Conservation (phyloP, 1,140 invertebrate species). For the Drosophila rufa region DNA sequence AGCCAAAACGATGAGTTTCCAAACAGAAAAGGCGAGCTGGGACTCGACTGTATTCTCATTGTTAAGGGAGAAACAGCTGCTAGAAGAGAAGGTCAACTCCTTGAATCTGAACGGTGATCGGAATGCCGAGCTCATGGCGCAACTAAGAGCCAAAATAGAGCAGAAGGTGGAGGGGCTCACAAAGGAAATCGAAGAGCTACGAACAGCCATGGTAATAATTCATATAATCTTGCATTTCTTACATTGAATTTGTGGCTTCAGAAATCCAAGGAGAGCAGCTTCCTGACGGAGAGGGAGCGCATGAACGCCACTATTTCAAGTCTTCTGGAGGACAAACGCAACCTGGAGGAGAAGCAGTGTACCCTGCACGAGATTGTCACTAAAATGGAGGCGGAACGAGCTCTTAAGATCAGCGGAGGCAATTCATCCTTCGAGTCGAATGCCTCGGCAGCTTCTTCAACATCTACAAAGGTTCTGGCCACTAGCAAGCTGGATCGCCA, state of each 20-base stretch:
- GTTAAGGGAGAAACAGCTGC: background rate
- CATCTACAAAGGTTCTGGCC: no score
- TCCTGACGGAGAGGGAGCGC: no score
- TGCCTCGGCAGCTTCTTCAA: background rate
- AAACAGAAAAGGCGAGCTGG: background rate
- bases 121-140: background rate
- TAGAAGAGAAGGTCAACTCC: background rate
- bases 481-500: no score
- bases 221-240: no score
- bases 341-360: constrained; percentile 60
- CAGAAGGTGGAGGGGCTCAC: no score
- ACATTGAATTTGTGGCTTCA: no score
- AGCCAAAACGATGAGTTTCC: background rate
- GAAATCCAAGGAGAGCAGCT: no score
- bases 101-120: background rate
- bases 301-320: constrained; percentile 44
- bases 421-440: constrained; percentile 63
- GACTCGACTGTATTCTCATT: background rate
- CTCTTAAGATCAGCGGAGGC: background rate
- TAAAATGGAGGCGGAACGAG: constrained; percentile 46
- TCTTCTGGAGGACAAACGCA: constrained; percentile 60
- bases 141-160: background rate
- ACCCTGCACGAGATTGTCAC: constrained; percentile 42
- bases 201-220: no score
- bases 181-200: no score